A percentile compares a stretch with the other conserved stretches of the same genome.
phyloP scores from a whole-genome alignment of 2,888 invertebrate species.

The Hydriomena furcata region DNA sequence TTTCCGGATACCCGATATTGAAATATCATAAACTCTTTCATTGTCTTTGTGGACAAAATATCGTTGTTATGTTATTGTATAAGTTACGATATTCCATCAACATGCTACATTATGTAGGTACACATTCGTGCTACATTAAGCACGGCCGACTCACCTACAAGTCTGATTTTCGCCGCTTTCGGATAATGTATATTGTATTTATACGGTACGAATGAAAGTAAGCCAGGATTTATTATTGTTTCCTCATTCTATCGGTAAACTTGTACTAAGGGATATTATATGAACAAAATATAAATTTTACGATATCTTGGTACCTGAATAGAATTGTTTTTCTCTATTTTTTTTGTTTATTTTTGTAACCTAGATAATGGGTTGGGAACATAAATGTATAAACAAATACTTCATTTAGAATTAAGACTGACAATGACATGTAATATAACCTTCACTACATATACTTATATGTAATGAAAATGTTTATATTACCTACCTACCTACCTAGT shows the following conservation, averaged over 20 bases:
- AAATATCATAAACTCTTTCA: constrained; percentile 49
- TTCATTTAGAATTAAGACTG: too few species aligned
- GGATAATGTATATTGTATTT: too few species aligned
- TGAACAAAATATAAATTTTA: constrained; percentile 16
- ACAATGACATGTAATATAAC: too few species aligned
- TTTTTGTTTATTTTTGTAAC: too few species aligned
- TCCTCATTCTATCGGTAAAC: constrained; percentile 6
- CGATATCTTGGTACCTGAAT: constrained; percentile 7
- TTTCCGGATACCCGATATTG: constrained; percentile 44
- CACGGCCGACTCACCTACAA: constrained; percentile 25
- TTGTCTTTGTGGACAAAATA: constrained; percentile 39
- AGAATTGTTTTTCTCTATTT: constrained; percentile 13
- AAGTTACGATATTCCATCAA: constrained; percentile 41
- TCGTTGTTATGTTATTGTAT: constrained; percentile 41
- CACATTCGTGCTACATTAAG: constrained; percentile 31
- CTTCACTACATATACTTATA: too few species aligned
- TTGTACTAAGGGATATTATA: constrained; percentile 6
- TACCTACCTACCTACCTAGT: too few species aligned
- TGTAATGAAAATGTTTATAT: too few species aligned
- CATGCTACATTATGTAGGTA: constrained; percentile 37
- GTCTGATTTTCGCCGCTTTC: constrained; percentile 20
- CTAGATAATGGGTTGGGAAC: too few species aligned
- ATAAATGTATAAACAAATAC: too few species aligned
- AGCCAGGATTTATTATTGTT: constrained; percentile 12
- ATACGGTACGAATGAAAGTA: constrained; percentile 1